Base-by-base conservation (phyloP, 1,140 invertebrate species). In the Ericerus pela region DNA sequence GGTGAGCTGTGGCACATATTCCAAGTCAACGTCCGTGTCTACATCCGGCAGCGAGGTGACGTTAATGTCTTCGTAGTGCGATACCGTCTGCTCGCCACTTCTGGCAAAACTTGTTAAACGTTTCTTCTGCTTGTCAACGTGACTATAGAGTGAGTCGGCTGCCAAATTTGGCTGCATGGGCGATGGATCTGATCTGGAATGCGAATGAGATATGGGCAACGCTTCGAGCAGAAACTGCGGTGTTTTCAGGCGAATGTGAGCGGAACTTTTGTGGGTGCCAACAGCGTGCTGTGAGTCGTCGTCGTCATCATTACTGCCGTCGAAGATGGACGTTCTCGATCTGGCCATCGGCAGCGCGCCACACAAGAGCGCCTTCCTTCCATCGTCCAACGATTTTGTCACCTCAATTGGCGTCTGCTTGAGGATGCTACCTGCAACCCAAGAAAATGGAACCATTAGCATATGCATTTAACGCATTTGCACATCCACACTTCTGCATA, bases 361-460 rank as follows among this genome's bases (percentile, higher is more conserved):
- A 10, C 26, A 12, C 26, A 29, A 26, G 27, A 51, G 41, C 18
- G 30, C 14, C 14, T 27, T 14, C 14, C 24, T 43, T 38, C 61
- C 60, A 28, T 55, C 47, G 41, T 64, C 63, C 55, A 64, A 33
- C 2, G 76, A 78, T 66, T 79, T 82, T 1, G 73, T 70, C 11
- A 84, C 62, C 67, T 86, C 82, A 60, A 85, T 84, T 6, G 82
- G 82, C 63, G 82, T 74, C 69, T 85, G 82, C 62, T 79, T 76
- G 54, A 85, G 65, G 28, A 86, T 73, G 41, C 82, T 84, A 56
- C 76, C n/a, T n/a, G n/a, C n/a, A n/a, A n/a, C n/a, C n/a, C n/a
- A n/a, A n/a, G n/a, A n/a, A n/a, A n/a, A n/a, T n/a, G n/a, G n/a
- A n/a, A n/a, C n/a, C n/a, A n/a, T n/a, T n/a, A n/a, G n/a, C n/a